Evolutionary conservation across 2,888 invertebrate genomes (phyloP).

Genomic region (Tineola bisselliella): DNA sequence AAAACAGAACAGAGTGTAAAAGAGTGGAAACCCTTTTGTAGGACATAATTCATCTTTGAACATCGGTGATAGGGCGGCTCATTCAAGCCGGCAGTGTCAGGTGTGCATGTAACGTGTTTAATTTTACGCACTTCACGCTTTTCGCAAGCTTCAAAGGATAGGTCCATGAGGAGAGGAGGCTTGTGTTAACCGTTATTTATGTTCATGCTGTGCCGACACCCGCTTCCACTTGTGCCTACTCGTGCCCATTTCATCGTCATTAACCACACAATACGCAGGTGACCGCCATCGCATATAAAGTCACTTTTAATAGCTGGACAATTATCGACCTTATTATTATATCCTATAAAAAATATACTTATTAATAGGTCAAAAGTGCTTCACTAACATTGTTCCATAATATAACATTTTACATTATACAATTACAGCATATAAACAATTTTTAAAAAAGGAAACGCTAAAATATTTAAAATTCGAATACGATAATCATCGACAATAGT

Average conservation of each 20-base stretch:
- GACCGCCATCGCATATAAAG: not conserved
- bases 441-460: too few species aligned
- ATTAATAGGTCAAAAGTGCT: not conserved
- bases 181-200: slow-evolving; percentile 9
- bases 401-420: too few species aligned
- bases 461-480: too few species aligned
- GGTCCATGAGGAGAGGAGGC: not conserved
- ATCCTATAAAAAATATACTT: not conserved
- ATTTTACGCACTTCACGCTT: slow-evolving; percentile 1
- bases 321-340: not conserved
- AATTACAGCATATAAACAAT: too few species aligned
- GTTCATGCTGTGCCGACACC: slow-evolving; percentile 9
- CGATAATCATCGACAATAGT: too few species aligned
- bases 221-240: slow-evolving; percentile 1
- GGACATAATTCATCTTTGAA: not conserved
- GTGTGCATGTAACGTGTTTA: slow-evolving; percentile 8
- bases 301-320: not conserved
- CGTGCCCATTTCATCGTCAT: slow-evolving; percentile 10
- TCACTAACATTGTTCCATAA: not conserved
- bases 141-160: slow-evolving; percentile 1
- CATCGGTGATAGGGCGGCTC: not conserved
- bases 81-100: not conserved
- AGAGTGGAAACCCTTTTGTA: not conserved
- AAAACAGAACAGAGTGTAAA: not conserved
- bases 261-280: slow-evolving; percentile 10